phyloP scores from a whole-genome alignment of 2,888 invertebrate genomes.

The Netelia inedita region DNA sequence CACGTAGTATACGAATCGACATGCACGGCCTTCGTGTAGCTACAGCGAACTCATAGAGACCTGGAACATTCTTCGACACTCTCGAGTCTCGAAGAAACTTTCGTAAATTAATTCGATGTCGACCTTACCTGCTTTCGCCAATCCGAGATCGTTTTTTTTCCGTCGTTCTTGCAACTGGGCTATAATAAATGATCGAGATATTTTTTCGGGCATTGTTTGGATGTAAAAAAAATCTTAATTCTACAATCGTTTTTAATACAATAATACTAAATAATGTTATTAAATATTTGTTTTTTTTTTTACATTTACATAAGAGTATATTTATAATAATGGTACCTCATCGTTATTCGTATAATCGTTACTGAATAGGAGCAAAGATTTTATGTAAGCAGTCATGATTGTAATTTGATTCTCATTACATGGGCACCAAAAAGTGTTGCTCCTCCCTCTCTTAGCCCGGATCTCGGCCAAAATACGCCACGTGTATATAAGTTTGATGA shows the following conservation, averaged over 20 bases:
- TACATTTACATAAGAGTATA: conserved; percentile 80
- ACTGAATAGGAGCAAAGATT: conserved; percentile 80
- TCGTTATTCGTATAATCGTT: conserved; percentile 76
- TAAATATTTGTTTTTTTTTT: conserved; percentile 80
- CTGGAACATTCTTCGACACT: not conserved
- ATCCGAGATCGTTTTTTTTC: not conserved
- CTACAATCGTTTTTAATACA: conserved; percentile 72
- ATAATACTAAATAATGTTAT: conserved; percentile 81
- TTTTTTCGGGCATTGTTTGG: conserved; percentile 29
- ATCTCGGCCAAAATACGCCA: conserved; percentile 28
- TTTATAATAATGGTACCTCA: conserved; percentile 76
- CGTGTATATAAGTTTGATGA: conserved; percentile 27
- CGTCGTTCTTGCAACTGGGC: not conserved
- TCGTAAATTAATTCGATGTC: not conserved
- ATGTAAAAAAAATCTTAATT: conserved; percentile 54
- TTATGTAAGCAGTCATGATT: conserved; percentile 79
- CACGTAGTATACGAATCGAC: not conserved
- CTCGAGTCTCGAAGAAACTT: not conserved
- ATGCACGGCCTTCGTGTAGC: not conserved
- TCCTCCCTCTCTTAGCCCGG: not conserved
- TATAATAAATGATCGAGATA: conserved; percentile 6
- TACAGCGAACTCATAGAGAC: not conserved
- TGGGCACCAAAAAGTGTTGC: conserved; percentile 21
- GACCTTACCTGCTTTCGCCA: not conserved
- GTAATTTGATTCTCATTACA: conserved; percentile 54